Percentiles rank a stretch among this genome's conserved stretches.
These are phyloP conservation scores for Puffinus mauretanicus DNA, from an alignment of 2,113 vertebrate species.

Conservation along the genomic window DNA sequence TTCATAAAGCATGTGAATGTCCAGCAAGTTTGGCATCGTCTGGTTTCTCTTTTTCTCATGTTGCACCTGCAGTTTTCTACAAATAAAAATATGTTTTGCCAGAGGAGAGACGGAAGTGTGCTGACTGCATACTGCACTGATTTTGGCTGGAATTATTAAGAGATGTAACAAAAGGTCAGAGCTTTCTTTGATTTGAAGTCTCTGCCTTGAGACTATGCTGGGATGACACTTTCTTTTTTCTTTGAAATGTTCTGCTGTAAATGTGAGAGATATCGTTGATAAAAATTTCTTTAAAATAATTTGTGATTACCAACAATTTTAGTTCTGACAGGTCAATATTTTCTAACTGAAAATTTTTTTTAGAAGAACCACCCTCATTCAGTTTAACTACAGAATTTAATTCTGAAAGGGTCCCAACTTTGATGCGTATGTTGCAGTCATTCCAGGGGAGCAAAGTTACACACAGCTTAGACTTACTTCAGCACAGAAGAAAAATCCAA, in stretches of 20 bases:
- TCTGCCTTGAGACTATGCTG: not conserved
- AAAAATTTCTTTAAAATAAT: not conserved
- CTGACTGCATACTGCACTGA: not conserved
- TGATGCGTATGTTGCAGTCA: not conserved
- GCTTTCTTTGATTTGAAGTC: not conserved
- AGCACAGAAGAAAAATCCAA: not conserved
- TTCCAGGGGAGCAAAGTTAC: not conserved
- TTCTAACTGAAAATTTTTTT: not conserved
- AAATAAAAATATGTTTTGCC: not conserved
- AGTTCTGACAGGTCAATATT: not conserved
- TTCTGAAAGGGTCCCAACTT: not conserved
- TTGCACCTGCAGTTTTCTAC: not conserved
- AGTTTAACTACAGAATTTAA: not conserved
- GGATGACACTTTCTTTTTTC: not conserved
- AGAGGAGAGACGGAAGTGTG: not conserved
- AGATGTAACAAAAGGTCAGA: not conserved
- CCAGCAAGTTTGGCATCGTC: not conserved
- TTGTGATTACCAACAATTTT: not conserved
- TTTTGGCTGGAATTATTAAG: not conserved
- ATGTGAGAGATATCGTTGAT: not conserved
- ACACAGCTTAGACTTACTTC: accelerated
- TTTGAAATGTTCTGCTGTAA: not conserved
- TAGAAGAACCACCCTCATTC: not conserved
- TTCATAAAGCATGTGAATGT: not conserved
- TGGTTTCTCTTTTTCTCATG: not conserved